Percentiles rank a stretch among this genome's conserved stretches.
These are phyloP conservation scores for Gastracanthus pulcherrimus DNA, from an alignment of 2,888 invertebrate species.

Conservation along the genomic window DNA sequence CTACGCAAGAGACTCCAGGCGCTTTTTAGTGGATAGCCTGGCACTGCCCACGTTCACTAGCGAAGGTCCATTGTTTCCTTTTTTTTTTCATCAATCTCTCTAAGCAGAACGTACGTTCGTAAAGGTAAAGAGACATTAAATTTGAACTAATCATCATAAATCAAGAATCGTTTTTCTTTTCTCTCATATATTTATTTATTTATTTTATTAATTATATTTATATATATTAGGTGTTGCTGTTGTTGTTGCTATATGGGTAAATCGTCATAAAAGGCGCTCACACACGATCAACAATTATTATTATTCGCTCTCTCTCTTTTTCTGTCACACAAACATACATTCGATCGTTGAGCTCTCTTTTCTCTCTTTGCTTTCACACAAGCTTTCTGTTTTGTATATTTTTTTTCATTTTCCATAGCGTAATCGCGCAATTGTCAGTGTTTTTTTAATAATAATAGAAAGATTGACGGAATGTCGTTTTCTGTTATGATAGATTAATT, in stretches of 20 bases:
- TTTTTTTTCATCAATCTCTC: neutral
- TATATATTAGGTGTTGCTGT: slow-evolving; percentile 6
- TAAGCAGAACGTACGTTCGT: slow-evolving; percentile 1
- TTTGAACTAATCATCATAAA: slow-evolving; percentile 31
- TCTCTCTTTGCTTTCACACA: slow-evolving; percentile 17
- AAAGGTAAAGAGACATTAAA: slow-evolving; percentile 20
- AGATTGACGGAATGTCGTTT: slow-evolving; percentile 41
- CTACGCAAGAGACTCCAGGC: slow-evolving; percentile 9
- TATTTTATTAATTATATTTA: slow-evolving; percentile 13
- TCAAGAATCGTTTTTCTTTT: slow-evolving; percentile 15
- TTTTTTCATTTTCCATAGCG: slow-evolving; percentile 19
- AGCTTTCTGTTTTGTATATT: slow-evolving; percentile 11
- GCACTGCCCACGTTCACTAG: slow-evolving; percentile 11
- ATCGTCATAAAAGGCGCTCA: slow-evolving; percentile 50
- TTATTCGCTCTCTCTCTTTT: slow-evolving; percentile 42
- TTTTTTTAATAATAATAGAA: slow-evolving; percentile 21
- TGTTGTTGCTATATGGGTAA: slow-evolving; percentile 22
- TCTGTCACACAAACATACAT: slow-evolving; percentile 19
- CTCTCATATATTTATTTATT: slow-evolving; percentile 1
- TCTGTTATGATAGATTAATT: neutral
- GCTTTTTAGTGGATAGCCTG: slow-evolving; percentile 3
- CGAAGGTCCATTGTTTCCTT: slow-evolving; percentile 15
- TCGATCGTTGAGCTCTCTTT: slow-evolving; percentile 8
- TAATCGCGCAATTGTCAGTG: slow-evolving; percentile 16
- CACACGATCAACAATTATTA: slow-evolving; percentile 37